Evolutionary conservation across 2,113 vertebrate genomes (phyloP), one percentile per base, ranked within the genome.

Genomic region (Poeciliopsis occidentalis): DNA sequence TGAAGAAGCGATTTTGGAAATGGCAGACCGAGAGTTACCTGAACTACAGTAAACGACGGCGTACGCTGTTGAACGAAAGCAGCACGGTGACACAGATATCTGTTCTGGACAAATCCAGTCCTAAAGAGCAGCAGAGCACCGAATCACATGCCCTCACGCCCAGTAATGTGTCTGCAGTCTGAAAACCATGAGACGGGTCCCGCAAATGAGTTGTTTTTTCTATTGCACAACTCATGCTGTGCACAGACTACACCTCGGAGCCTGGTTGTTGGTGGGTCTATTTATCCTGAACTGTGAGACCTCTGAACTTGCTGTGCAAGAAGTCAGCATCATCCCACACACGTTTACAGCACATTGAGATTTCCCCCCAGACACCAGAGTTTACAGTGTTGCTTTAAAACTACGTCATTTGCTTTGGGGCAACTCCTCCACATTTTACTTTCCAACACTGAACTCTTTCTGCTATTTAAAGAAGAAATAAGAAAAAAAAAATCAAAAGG

Each of bases 11-110:
- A 0, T 87, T 95, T 22, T 94, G 93, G 83, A 93, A 88, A 76
- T 95, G 94, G 94, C 92, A 93, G 82, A 75, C 91, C 17, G 92
- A 94, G 77, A 92, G 81, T 3, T 93, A 95, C 85, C 86, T 95
- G 80, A 91, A 78, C 63, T 95, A 94, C 83, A 86, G 86, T 7
- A 91, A 92, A 78, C 92, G 78, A 3, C 92, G 93, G 0, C 69
- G 91, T 3, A 87, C 88, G 11, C 4, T 95, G 47, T 96, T 95
- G 78, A 93, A 90, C 0, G 95, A 96, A 26, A 93, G 94, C 92
- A 95, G 95, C 65, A 95, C 93, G 0, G 80, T 95, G 64, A 95
- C 95, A 0, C 95, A 96, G 78, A 83, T 95, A 0, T 95, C 95
- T 0, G 88, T 96, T 72, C 89, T 96, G 34, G 95, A 96, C 77